Evolutionary conservation across 2,888 invertebrate species (phyloP).

Genomic region (Campoletis raptor): DNA sequence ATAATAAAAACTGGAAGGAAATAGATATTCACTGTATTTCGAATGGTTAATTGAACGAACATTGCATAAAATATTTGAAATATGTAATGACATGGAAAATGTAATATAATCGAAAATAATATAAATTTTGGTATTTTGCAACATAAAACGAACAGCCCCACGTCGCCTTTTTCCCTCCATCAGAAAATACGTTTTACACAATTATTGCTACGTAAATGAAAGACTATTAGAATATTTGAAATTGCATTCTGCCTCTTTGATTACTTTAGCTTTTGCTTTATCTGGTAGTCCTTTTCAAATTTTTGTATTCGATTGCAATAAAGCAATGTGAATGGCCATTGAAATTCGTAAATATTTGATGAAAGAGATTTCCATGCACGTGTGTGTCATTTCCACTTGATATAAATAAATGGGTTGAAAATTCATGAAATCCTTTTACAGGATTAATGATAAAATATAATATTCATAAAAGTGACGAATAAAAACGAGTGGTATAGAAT

Average conservation of each 20-base stretch:
- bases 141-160: neutral
- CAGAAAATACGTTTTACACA: neutral
- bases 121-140: neutral
- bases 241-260: neutral
- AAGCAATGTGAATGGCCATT: neutral
- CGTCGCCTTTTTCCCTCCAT: neutral
- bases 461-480: slow-evolving; percentile 16
- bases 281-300: neutral
- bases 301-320: neutral
- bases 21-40: neutral
- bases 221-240: neutral
- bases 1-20: no score
- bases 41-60: neutral
- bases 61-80: neutral
- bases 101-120: neutral
- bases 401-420: slow-evolving; percentile 10
- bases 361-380: neutral
- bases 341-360: neutral
- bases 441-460: slow-evolving; percentile 52
- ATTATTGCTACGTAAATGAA: neutral
- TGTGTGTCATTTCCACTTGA: neutral
- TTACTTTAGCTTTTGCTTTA: neutral
- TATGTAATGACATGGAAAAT: neutral
- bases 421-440: slow-evolving; percentile 43
- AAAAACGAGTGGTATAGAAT: slow-evolving; percentile 9